A percentile compares a stretch with the other conserved stretches of the same genome.
phyloP scores from a whole-genome alignment of 92 coral and sea anemone species.

The Parazoanthus swiftii region DNA sequence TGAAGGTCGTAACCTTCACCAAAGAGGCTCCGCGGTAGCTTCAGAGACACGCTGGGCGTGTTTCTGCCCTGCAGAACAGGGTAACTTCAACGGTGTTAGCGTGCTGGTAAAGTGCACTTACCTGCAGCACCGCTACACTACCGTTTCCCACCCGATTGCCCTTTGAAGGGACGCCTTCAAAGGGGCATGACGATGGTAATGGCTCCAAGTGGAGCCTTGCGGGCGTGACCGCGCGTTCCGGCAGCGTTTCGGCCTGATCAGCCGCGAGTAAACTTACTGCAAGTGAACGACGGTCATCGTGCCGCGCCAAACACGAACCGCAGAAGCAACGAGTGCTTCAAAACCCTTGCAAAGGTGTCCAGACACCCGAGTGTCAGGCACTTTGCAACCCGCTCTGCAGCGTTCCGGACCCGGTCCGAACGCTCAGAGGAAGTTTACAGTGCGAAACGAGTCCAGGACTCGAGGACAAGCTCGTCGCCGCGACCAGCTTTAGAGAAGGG shows the following conservation, averaged over 20 bases:
- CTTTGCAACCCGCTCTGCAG: neutral
- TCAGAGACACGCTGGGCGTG: no score
- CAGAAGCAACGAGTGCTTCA: neutral
- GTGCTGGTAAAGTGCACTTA: constrained; percentile 1
- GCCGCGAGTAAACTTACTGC: neutral
- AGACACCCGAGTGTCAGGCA: constrained; percentile 3
- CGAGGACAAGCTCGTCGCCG: constrained; percentile 12
- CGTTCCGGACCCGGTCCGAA: neutral
- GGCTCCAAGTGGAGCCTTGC: constrained; percentile 8
- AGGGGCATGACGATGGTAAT: constrained; percentile 3
- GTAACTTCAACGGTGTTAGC: neutral
- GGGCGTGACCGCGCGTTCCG: constrained; percentile 11
- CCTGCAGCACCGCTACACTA: constrained; percentile 3
- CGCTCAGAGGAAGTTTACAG: constrained; percentile 9
- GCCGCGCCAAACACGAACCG: neutral
- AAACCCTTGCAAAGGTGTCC: neutral
- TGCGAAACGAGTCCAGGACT: constrained; percentile 10
- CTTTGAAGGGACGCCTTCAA: constrained; percentile 6
- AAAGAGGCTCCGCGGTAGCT: no score
- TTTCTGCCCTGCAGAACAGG: neutral
- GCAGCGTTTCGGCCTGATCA: constrained; percentile 8
- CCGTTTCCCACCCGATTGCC: neutral
- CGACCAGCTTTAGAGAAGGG: neutral
- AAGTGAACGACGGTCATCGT: neutral
- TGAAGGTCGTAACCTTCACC: neutral